These are phyloP conservation scores for Triplophysa yarkandensis DNA, from an alignment of 2,797 vertebrate genomes.

Conservation along the genomic window DNA sequence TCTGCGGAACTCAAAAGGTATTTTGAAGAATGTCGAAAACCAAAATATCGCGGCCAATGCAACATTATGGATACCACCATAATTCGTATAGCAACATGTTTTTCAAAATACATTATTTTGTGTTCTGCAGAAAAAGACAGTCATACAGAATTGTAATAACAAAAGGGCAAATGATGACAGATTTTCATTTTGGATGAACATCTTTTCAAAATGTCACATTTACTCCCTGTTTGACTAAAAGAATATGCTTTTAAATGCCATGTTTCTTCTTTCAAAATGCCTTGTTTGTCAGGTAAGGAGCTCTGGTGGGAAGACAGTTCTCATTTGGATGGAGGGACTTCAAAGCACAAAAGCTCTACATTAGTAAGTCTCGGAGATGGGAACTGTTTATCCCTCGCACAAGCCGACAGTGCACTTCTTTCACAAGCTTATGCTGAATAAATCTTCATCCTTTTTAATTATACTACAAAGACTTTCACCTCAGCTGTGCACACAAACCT, in stretches of 20 bases:
- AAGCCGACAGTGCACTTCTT: conserved; percentile 3
- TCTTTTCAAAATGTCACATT: background rate
- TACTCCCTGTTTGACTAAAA: background rate
- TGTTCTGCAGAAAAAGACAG: too few species aligned
- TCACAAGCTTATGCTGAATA: conserved; percentile 54
- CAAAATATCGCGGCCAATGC: too few species aligned
- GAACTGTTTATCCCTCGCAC: conserved; percentile 50
- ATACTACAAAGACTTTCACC: conserved; percentile 57
- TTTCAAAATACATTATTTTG: too few species aligned
- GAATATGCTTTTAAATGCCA: background rate
- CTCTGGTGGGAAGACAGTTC: conserved; percentile 32
- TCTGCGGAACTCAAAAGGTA: too few species aligned
- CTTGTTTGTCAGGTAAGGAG: conserved; percentile 30
- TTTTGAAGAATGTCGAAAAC: too few species aligned
- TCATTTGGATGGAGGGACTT: conserved; percentile 48
- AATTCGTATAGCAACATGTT: too few species aligned
- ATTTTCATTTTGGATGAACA: too few species aligned
- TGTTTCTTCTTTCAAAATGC: conserved; percentile 1
- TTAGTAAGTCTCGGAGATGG: conserved; percentile 24
- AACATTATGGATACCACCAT: too few species aligned
- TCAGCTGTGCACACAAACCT: conserved; percentile 35
- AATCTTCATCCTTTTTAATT: conserved; percentile 58
- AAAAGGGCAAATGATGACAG: too few species aligned
- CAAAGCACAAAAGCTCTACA: conserved; percentile 32
- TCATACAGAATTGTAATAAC: too few species aligned